Base-by-base conservation (phyloP, 2,888 invertebrate species). In the Pachydiplax longipennis region DNA sequence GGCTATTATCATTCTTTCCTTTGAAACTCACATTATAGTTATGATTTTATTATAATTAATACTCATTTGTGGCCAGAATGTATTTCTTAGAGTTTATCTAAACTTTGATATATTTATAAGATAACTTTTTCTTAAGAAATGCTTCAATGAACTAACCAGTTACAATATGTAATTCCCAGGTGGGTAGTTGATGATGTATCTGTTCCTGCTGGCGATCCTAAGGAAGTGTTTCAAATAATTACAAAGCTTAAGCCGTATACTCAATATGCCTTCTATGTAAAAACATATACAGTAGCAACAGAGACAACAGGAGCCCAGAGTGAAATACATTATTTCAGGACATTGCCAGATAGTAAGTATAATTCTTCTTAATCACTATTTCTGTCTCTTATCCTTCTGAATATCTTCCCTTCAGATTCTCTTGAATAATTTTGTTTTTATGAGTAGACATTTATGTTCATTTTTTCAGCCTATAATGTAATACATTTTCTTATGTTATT, bases 181-280 rank as follows among this genome's bases (percentile, higher is more conserved):
- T 97, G 97, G 97, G 95, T 95, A 92, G 96, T 97, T 80, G 95
- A 96, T 91, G 96, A 97, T 92, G 94, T 95, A 91, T 92, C 93
- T 92, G 93, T 94, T 93, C 92, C 92, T 58, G 91, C 91, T n/a
- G 91, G 80, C 37, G 31, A 81, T 12, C 92, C 93, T 91, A 93
- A 94, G 93, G 92, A 92, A 2, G 92, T 92, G 22, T 92, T 94
- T 92, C 94, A 95, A 92, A 93, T 95, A 1, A 94, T 98, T 82
- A 94, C 95, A 0, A 94, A 95, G 91, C 95, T 99, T 58, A 96
- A 96, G 92, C 98, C 99, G 0, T 98, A 96, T 94, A 99, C 99
- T 0, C 96, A 97, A 92, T 99, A 99, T 94, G 99, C 99, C 0
- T 97, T 97, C 92, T 99, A 99, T 94, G 97, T 99, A 18, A 97